phyloP scores from a whole-genome alignment of 2,113 vertebrate species.

The Coptodon bakossiorum region DNA sequence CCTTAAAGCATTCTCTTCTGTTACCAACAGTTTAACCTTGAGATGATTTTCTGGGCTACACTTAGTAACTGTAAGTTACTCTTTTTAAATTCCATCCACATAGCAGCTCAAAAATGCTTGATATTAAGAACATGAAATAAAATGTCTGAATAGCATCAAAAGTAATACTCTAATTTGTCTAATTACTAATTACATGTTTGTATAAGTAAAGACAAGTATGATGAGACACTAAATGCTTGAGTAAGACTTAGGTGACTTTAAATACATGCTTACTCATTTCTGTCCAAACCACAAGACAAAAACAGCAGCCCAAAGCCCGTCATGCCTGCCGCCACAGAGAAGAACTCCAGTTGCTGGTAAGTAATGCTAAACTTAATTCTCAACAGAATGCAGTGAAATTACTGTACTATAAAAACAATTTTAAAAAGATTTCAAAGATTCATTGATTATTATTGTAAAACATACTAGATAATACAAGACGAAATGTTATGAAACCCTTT shows the following conservation, averaged over 20 bases:
- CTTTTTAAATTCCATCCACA: neutral
- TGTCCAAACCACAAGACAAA: neutral
- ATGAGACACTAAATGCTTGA: accelerated
- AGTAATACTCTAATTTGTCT: neutral
- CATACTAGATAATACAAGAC: accelerated
- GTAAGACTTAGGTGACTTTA: neutral
- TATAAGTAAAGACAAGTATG: neutral
- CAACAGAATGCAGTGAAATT: accelerated
- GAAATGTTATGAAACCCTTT: neutral
- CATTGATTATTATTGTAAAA: neutral
- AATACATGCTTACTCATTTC: neutral
- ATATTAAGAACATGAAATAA: neutral
- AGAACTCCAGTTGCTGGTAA: neutral
- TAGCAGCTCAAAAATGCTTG: neutral
- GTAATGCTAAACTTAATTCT: accelerated
- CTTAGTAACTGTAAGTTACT: neutral
- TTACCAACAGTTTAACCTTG: neutral
- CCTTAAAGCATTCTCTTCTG: accelerated
- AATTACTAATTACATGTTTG: neutral
- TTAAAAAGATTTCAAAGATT: neutral
- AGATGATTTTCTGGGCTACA: neutral
- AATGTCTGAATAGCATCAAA: neutral
- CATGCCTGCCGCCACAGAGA: accelerated
- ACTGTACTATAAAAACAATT: neutral
- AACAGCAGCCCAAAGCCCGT: neutral